phyloP scores from a whole-genome alignment of 1,140 invertebrate species.

The Parasteatoda tepidariorum region DNA sequence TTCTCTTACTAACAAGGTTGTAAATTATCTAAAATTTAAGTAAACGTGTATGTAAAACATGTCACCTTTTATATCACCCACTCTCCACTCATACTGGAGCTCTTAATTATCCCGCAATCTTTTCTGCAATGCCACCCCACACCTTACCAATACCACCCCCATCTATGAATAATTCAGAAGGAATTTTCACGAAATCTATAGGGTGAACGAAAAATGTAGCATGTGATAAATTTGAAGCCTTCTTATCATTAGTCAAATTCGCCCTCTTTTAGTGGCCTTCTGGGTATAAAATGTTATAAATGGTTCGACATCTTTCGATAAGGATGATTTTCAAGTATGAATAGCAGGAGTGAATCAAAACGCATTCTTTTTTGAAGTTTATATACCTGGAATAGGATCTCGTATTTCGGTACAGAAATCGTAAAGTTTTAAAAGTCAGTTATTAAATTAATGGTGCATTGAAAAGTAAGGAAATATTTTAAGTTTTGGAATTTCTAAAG shows the following conservation, averaged over 20 bases:
- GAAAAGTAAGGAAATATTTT: too few species aligned
- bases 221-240: slow-evolving; percentile 4
- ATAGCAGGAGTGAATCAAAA: background rate
- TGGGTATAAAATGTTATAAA: slow-evolving; percentile 41
- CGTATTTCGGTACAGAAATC: too few species aligned
- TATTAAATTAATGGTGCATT: too few species aligned
- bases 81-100: background rate
- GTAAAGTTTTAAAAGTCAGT: too few species aligned
- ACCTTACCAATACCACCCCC: background rate
- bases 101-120: slow-evolving; percentile 1
- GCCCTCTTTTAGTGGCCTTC: slow-evolving; percentile 1
- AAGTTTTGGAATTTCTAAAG: too few species aligned
- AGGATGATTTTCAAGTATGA: background rate
- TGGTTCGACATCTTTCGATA: background rate
- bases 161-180: slow-evolving; percentile 22
- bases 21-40: background rate
- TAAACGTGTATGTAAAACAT: background rate
- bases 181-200: slow-evolving; percentile 8
- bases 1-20: background rate
- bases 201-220: slow-evolving; percentile 16
- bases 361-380: too few species aligned
- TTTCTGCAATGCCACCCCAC: background rate
- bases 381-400: too few species aligned
- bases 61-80: background rate
- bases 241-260: slow-evolving; percentile 37